Base-by-base conservation (phyloP, 2,797 vertebrate genomes). In the Enteromius treurensis region DNA sequence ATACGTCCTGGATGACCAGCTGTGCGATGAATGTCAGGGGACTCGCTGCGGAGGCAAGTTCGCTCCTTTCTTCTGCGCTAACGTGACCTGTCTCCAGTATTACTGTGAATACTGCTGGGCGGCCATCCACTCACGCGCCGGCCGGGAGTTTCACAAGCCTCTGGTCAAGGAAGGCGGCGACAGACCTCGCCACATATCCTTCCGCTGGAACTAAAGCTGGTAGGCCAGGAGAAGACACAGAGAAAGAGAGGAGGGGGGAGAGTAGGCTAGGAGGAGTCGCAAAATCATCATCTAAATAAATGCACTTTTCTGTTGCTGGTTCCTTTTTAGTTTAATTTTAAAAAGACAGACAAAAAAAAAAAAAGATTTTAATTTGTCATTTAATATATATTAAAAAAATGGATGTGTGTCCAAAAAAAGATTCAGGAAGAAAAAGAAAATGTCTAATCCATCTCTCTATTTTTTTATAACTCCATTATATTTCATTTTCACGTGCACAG, bases 71-170 rank as follows among this genome's bases (percentile, higher is more conserved):
- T 99, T 99, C 96, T 99, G 98, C 95, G 98, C 98, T 93, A 99
- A 99, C 42, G 98, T 99, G 93, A 99, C 98, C 96, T 99, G 98
- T 92, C 96, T 99, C 94, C 98, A 99, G 97, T 99, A 99, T 95
- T 99, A 99, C 96, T 99, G 98, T 95, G 98, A 99, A 96, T 99
- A 99, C 96, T 99, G 98, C 96, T 99, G 98, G 98, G 98, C 98
- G 90, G 98, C 98, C 94, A 99, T 99, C 93, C 98, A 99, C 91
- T 99, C 98, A 4, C 97, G 98, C 0, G 98, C 98, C 87, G 98
- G 98, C 88, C 96, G 98, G 86, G 98, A 99, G 92, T 99, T 99
- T 93, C 98, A 99, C 96, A 99, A 99, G 93, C 98, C 98, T 91
- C 96, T 99, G 95, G 98, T 99, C 91, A 99, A 99, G 95, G 98